A percentile compares a stretch with the other conserved stretches of the same genome.
Conservation (phyloP, 2,113 vertebrate genomes). For the Pipa parva region DNA sequence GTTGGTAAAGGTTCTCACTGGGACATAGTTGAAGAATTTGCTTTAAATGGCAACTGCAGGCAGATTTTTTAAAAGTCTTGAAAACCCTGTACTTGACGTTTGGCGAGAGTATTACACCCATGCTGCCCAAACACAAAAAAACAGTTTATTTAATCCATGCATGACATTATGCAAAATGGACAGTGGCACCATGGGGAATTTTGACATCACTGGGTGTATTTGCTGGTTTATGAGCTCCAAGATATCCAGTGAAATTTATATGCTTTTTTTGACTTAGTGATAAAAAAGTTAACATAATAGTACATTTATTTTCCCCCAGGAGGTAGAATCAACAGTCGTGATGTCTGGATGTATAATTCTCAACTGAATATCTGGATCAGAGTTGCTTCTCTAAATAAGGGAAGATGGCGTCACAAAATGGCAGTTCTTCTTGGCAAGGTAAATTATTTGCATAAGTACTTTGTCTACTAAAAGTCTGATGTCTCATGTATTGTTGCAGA, state of each 20-base stretch:
- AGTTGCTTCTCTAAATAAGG: constrained; percentile 95
- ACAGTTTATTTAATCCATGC: no score
- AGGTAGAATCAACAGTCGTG: constrained; percentile 92
- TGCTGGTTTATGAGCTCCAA: no score
- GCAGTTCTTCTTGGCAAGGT: constrained; percentile 95
- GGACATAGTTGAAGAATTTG: no score
- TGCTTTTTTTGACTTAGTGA: not conserved
- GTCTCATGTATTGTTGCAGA: not conserved
- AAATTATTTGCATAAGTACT: constrained; percentile 46
- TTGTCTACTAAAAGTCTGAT: not conserved
- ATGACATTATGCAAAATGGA: no score
- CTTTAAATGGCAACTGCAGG: no score
- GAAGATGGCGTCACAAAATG: constrained; percentile 98
- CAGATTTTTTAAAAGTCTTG: no score
- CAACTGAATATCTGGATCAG: constrained; percentile 97
- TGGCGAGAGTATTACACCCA: no score
- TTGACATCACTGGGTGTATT: no score
- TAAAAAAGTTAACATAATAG: not conserved
- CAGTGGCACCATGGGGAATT: no score
- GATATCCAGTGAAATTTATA: not conserved
- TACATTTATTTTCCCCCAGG: constrained; percentile 61
- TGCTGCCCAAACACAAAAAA: no score
- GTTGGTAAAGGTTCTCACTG: no score
- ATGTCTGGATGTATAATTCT: constrained; percentile 98
- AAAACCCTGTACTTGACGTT: no score